Evolutionary conservation across 2,888 invertebrate species (phyloP).

Genomic region (Hermaeophaga mercurialis): DNA sequence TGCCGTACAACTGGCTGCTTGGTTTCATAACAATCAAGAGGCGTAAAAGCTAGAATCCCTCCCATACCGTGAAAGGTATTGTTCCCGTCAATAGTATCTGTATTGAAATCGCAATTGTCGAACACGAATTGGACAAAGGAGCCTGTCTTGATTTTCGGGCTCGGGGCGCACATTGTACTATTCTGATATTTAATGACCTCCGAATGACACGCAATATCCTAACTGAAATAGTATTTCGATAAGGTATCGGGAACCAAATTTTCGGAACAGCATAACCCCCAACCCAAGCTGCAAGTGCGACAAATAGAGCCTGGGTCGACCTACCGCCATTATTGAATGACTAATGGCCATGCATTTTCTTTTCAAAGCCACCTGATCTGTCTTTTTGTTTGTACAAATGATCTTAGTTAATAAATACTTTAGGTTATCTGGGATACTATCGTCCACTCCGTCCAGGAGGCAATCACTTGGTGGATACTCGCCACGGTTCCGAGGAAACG

Average conservation of each 20-base stretch:
- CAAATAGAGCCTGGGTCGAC: not conserved
- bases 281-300: constrained; percentile 6
- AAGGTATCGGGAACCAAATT: not conserved
- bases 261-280: constrained; percentile 1
- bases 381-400: not conserved
- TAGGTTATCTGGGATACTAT: not conserved
- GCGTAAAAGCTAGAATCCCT: not conserved
- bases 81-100: no score
- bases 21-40: not conserved
- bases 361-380: not conserved
- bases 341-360: not conserved
- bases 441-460: not conserved
- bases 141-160: not conserved
- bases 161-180: no score
- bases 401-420: not conserved
- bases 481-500: not conserved
- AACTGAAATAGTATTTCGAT: constrained; percentile 5
- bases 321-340: constrained; percentile 7
- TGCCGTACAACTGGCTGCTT: not conserved
- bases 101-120: no score
- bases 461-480: not conserved
- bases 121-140: not conserved
- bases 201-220: not conserved
- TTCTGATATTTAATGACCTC: no score
- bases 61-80: no score